A percentile compares a stretch with the other conserved stretches of the same genome.
phyloP scores from a whole-genome alignment of 2,113 vertebrate genomes.

The Pelusios castaneus region DNA sequence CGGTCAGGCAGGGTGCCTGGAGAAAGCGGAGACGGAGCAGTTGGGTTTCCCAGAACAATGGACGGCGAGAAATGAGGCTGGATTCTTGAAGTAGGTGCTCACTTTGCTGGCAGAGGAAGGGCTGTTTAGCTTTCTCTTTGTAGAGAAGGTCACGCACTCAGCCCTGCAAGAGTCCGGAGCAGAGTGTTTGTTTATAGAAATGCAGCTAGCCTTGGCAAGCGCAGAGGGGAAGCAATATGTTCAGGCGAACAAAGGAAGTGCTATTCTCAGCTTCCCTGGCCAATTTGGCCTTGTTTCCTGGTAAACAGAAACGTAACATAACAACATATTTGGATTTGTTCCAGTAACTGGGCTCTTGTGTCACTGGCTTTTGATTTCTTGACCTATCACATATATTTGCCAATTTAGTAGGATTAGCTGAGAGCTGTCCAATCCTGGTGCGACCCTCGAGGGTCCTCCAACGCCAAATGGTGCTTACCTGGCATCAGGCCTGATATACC shows the following conservation, averaged over 20 bases:
- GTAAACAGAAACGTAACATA: background rate
- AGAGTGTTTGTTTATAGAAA: background rate
- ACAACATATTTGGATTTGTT: conserved; percentile 8
- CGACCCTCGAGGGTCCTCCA: background rate
- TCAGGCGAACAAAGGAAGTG: rapidly evolving
- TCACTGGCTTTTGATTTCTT: background rate
- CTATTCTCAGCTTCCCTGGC: rapidly evolving
- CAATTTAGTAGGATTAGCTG: background rate
- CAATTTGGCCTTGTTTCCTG: background rate
- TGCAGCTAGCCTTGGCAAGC: background rate
- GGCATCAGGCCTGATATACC: background rate
- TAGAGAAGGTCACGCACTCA: rapidly evolving
- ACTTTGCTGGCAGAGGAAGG: background rate
- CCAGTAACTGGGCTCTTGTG: background rate
- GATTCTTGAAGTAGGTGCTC: background rate
- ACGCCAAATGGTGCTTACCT: background rate
- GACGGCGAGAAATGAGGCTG: background rate
- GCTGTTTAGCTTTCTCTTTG: background rate
- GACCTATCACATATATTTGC: background rate
- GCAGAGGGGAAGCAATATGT: rapidly evolving
- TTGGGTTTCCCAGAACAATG: rapidly evolving
- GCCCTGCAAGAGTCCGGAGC: rapidly evolving
- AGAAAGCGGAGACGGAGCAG: background rate
- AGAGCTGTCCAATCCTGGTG: background rate
- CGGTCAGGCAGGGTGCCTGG: background rate